Evolutionary conservation across 2,888 invertebrate species (phyloP).

Genomic region (Apodemia duryi): DNA sequence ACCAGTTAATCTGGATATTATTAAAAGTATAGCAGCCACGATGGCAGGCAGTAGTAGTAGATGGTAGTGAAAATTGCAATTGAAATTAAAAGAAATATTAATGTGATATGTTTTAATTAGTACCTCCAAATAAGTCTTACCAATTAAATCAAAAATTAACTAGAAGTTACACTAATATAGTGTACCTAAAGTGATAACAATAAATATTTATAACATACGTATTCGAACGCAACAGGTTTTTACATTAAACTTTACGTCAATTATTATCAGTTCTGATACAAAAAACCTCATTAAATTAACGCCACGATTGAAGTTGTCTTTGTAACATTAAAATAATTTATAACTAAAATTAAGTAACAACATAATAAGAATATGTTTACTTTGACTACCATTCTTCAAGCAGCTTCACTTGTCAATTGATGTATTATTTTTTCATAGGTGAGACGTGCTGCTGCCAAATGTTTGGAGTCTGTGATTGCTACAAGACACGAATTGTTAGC

Average conservation of each 20-base stretch:
- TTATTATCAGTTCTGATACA: slow-evolving; percentile 11
- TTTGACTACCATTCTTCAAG: no score
- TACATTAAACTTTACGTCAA: slow-evolving; percentile 18
- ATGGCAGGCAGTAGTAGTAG: no score
- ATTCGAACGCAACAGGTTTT: slow-evolving; percentile 17
- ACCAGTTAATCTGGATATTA: no score
- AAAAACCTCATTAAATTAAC: slow-evolving; percentile 5
- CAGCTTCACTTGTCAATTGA: no score
- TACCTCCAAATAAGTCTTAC: slow-evolving; percentile 46
- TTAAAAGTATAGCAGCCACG: no score
- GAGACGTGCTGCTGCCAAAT: slow-evolving; percentile 84
- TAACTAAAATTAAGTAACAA: slow-evolving; percentile 22
- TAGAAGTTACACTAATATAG: slow-evolving; percentile 76
- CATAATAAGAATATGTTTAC: not conserved
- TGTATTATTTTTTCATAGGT: no score
- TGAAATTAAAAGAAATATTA: slow-evolving; percentile 26
- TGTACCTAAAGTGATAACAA: slow-evolving; percentile 55
- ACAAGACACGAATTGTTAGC: slow-evolving; percentile 91
- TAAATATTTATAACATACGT: slow-evolving; percentile 41
- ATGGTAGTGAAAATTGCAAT: no score
- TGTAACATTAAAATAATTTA: slow-evolving; percentile 21
- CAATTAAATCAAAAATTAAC: slow-evolving; percentile 40
- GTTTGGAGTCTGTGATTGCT: slow-evolving; percentile 95
- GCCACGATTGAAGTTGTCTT: slow-evolving; percentile 12
- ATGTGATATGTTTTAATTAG: slow-evolving; percentile 53